Percentiles rank a stretch among this genome's conserved stretches.
Evolutionary conservation across 1,140 invertebrate species (phyloP).

Genomic region (Cydia splendana): DNA sequence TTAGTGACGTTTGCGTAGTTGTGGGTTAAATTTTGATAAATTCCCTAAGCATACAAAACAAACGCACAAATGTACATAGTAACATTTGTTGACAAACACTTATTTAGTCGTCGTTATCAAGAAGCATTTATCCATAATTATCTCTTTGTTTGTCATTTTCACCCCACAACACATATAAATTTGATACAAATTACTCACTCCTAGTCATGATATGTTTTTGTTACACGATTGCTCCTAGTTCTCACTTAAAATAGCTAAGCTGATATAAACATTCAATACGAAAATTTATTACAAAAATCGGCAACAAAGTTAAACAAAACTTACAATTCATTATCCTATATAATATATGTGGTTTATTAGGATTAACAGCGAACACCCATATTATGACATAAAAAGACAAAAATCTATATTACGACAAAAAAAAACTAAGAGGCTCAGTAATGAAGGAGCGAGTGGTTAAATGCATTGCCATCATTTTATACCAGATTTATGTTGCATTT

Average conservation of each 20-base stretch:
- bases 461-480: not conserved
- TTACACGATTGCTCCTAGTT: slow-evolving; percentile 61
- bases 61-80: not conserved
- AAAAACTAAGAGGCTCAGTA: not conserved
- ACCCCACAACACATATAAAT: slow-evolving; percentile 51
- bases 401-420: not conserved
- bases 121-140: slow-evolving; percentile 9
- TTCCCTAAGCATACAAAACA: too few species aligned
- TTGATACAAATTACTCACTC: slow-evolving; percentile 50
- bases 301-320: slow-evolving; percentile 4
- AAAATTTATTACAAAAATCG: not conserved
- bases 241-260: slow-evolving; percentile 21
- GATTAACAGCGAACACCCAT: slow-evolving; percentile 18
- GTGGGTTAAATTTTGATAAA: too few species aligned
- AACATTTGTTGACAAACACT: not conserved
- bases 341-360: not conserved
- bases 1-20: too few species aligned
- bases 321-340: not conserved
- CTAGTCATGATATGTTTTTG: slow-evolving; percentile 71
- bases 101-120: not conserved
- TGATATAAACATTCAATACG: slow-evolving; percentile 8
- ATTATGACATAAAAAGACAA: not conserved
- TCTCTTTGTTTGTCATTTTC: slow-evolving; percentile 26
- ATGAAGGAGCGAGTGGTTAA: slow-evolving; percentile 15
- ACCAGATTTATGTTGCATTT: not conserved